phyloP scores from a whole-genome alignment of 2,113 vertebrate species.

The Cervus canadensis region DNA sequence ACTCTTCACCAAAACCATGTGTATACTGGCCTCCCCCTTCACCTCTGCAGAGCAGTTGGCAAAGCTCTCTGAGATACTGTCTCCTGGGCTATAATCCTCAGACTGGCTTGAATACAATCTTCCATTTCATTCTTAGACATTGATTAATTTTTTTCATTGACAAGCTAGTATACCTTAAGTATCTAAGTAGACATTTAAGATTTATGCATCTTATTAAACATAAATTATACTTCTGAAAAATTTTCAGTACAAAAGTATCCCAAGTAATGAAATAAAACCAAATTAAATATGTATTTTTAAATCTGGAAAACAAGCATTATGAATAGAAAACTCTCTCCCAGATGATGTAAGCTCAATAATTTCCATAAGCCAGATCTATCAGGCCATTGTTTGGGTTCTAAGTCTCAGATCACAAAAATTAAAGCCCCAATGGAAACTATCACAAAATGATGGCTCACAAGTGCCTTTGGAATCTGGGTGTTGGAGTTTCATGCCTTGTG shows the following conservation, averaged over 20 bases:
- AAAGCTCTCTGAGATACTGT: neutral
- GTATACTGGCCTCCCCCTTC: neutral
- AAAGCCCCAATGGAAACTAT: neutral
- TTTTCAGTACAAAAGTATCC: neutral
- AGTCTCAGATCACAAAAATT: neutral
- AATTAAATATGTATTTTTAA: neutral
- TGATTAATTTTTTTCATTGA: neutral
- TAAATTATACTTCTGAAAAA: neutral
- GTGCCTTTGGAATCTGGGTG: neutral
- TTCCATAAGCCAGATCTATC: neutral
- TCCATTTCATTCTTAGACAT: neutral
- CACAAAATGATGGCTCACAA: neutral
- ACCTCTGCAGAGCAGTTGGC: neutral
- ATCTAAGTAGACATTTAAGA: neutral
- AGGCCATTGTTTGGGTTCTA: neutral
- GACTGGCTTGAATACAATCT: neutral
- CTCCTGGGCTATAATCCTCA: neutral
- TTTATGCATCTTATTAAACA: neutral
- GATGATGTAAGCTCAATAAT: neutral
- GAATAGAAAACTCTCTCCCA: neutral
- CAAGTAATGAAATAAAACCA: constrained; percentile 7
- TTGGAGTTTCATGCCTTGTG: neutral
- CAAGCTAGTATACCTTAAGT: neutral
- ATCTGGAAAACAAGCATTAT: neutral
- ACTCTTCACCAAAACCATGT: neutral